Conservation (phyloP, 2,113 vertebrate genomes). For the Heterocephalus glaber region DNA sequence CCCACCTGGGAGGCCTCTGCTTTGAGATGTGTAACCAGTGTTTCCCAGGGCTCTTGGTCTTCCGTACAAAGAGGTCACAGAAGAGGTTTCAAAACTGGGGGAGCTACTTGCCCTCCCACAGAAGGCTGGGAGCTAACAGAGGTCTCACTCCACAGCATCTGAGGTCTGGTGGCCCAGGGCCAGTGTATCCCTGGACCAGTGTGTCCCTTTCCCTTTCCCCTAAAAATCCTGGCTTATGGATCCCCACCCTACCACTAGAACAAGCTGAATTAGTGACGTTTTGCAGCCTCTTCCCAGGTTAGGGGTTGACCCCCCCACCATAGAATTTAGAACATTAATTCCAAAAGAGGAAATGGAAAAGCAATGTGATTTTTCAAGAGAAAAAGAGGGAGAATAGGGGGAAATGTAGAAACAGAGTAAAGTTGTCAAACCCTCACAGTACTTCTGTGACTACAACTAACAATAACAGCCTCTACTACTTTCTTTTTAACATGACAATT, state of each 20-base stretch:
- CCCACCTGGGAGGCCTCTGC: not conserved
- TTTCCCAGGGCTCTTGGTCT: constrained; percentile 65
- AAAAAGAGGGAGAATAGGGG: not conserved
- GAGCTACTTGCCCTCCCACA: not conserved
- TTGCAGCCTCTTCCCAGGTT: not conserved
- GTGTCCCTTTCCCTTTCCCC: not conserved
- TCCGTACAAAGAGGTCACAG: constrained; percentile 43
- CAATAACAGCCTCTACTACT: not conserved
- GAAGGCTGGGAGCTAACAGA: not conserved
- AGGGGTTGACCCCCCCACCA: not conserved
- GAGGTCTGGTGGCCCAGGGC: not conserved
- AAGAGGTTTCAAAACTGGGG: not conserved
- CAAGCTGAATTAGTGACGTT: not conserved
- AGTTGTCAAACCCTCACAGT: not conserved
- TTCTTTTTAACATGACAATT: not conserved
- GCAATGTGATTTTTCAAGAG: not conserved
- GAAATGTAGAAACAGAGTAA: not conserved
- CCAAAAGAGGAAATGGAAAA: not conserved
- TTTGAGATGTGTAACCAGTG: not conserved
- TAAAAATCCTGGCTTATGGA: not conserved
- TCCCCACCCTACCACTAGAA: not conserved
- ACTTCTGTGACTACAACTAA: not conserved
- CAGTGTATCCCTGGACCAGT: not conserved
- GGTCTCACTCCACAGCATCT: not conserved
- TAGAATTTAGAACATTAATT: not conserved